A percentile compares a stretch with the other conserved stretches of the same genome.
Conservation (phyloP, 1,140 invertebrate genomes). For the Triops longicaudatus region DNA sequence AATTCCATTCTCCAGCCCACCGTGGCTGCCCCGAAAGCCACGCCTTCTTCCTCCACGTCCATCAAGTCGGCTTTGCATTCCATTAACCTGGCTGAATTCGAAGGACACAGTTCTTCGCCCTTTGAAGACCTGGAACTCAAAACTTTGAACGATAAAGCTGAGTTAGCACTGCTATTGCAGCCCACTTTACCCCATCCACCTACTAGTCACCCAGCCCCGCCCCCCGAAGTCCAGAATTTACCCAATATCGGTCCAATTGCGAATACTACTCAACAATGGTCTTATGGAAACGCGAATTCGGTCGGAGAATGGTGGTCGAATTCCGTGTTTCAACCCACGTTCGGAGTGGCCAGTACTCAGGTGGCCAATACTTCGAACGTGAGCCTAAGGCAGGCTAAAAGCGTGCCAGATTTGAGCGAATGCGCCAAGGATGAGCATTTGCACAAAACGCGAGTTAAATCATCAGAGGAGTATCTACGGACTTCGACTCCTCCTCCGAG, state of each 20-base stretch:
- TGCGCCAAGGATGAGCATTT: not conserved
- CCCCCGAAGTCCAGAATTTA: not conserved
- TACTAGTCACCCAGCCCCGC: not conserved
- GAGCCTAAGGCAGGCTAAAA: conserved; percentile 26
- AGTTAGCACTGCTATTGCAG: conserved; percentile 62
- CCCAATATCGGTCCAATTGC: not conserved
- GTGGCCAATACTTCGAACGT: not conserved
- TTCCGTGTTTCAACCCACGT: not conserved
- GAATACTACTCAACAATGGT: not conserved
- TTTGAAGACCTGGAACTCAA: conserved; percentile 85
- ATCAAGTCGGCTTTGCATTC: not conserved
- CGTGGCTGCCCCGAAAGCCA: conserved; percentile 18
- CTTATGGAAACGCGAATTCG: not conserved
- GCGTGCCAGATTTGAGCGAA: conserved; percentile 24
- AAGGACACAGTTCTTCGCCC: conserved; percentile 77
- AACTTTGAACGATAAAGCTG: conserved; percentile 80
- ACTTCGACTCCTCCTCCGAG: conserved; percentile 23
- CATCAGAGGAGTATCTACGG: conserved; percentile 4
- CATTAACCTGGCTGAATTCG: conserved; percentile 68
- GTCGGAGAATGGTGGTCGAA: not conserved
- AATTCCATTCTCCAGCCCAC: conserved; percentile 28
- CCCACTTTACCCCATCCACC: conserved; percentile 29
- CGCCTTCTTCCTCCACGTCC: conserved; percentile 17
- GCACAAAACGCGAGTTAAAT: not conserved
- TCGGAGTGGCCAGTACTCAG: not conserved